Percentiles rank a stretch among this genome's conserved stretches.
These are phyloP conservation scores for Orchesella flavescens DNA, from an alignment of 2,888 invertebrate species.

Conservation along the genomic window DNA sequence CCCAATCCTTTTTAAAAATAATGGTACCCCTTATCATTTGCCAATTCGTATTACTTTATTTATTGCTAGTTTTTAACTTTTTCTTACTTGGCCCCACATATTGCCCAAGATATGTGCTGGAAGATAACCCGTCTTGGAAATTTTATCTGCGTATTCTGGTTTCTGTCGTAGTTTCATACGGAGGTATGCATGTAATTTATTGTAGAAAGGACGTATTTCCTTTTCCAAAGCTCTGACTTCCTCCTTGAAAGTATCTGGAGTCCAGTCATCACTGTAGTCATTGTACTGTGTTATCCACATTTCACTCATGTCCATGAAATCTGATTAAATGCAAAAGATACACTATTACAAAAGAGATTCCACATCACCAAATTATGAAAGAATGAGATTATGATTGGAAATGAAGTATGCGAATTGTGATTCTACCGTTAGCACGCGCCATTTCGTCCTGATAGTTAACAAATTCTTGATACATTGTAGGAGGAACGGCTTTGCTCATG, in stretches of 20 bases:
- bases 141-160: slow-evolving; percentile 36
- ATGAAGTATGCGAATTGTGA: too few species aligned
- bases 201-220: slow-evolving; percentile 58
- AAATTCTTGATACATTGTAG: slow-evolving; percentile 48
- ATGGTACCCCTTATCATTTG: not conserved
- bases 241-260: slow-evolving; percentile 50
- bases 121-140: slow-evolving; percentile 81
- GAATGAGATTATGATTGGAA: too few species aligned
- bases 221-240: slow-evolving; percentile 56
- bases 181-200: slow-evolving; percentile 43
- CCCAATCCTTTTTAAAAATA: slow-evolving; percentile 81
- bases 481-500: slow-evolving; percentile 54
- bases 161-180: slow-evolving; percentile 51
- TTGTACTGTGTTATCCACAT: slow-evolving; percentile 65
- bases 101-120: slow-evolving; percentile 86
- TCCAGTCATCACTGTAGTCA: slow-evolving; percentile 60
- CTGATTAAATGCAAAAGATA: slow-evolving; percentile 35
- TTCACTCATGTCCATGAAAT: slow-evolving; percentile 62
- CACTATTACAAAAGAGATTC: too few species aligned
- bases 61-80: not conserved
- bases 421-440: slow-evolving; percentile 59
- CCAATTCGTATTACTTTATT: not conserved
- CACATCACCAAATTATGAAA: too few species aligned
- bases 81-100: slow-evolving; percentile 86
- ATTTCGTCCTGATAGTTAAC: slow-evolving; percentile 58